Evolutionary conservation across 2,113 vertebrate genomes (phyloP).

Genomic region (Psophia crepitans): DNA sequence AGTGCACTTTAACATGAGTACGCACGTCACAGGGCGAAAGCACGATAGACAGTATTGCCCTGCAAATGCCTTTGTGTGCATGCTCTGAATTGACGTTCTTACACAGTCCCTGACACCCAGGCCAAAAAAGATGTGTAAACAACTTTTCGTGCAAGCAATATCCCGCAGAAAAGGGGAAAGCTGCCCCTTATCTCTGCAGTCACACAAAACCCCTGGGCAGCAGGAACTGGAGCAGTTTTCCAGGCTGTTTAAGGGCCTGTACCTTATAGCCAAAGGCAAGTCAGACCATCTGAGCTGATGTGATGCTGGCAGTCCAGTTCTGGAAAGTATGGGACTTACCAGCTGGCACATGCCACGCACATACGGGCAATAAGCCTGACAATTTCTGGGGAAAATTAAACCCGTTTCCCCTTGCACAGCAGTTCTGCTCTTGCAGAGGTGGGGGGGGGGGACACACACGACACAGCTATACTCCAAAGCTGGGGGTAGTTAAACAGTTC

Average conservation of each 20-base stretch:
- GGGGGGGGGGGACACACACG: too few species aligned
- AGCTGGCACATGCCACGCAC: background rate
- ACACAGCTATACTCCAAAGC: background rate
- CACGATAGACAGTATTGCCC: background rate
- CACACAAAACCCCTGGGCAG: background rate
- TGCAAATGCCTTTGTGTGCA: background rate
- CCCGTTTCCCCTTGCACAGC: background rate
- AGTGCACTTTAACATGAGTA: background rate
- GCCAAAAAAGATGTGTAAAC: background rate
- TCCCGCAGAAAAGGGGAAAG: background rate
- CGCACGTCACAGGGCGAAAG: background rate
- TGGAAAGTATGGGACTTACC: background rate
- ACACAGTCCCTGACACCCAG: rapidly evolving
- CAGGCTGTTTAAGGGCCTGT: background rate
- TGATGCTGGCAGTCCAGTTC: background rate
- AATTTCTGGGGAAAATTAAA: background rate
- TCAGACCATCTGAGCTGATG: background rate
- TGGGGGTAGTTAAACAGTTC: background rate
- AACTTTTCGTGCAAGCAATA: rapidly evolving
- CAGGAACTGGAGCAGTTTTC: background rate
- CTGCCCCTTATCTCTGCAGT: background rate
- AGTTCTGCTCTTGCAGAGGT: background rate
- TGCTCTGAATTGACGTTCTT: background rate
- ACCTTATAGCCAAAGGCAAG: background rate
- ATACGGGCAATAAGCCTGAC: rapidly evolving